Evolutionary conservation across 2,888 invertebrate genomes (phyloP).

Genomic region (Busseola fusca): DNA sequence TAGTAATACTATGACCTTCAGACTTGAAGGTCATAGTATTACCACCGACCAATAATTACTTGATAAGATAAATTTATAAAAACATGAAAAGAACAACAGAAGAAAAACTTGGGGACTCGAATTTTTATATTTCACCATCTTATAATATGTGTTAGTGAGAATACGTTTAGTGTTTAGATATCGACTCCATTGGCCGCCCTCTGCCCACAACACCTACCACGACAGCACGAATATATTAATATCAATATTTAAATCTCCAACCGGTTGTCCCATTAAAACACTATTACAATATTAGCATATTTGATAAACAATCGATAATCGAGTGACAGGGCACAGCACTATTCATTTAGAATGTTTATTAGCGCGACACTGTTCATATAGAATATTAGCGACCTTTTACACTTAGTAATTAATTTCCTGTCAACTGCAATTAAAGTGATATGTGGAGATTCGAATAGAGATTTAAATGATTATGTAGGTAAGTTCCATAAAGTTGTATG

Average conservation of each 20-base stretch:
- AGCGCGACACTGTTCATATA: conserved; percentile 72
- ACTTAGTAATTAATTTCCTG: conserved; percentile 60
- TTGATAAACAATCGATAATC: conserved; percentile 82
- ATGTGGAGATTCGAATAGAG: conserved; percentile 22
- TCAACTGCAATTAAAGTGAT: conserved; percentile 57
- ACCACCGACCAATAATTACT: too few relatives aligned
- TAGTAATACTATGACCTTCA: too few relatives aligned
- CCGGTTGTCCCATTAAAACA: conserved; percentile 82
- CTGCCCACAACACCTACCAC: conserved; percentile 69
- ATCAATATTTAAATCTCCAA: conserved; percentile 76
- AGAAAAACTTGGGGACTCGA: too few relatives aligned
- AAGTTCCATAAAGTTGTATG: conserved; percentile 21
- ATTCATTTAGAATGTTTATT: conserved; percentile 70
- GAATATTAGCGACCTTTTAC: conserved; percentile 58
- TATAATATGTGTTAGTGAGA: not conserved
- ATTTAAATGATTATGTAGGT: conserved; percentile 35
- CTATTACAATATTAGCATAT: conserved; percentile 85
- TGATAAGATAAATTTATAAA: too few relatives aligned
- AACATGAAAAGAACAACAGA: too few relatives aligned
- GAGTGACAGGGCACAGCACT: conserved; percentile 73
- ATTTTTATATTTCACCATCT: too few relatives aligned
- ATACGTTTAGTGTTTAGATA: not conserved
- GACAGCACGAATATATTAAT: conserved; percentile 72
- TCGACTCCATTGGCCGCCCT: conserved; percentile 56
- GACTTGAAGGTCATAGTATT: too few relatives aligned